Evolutionary conservation across 2,888 invertebrate species (phyloP).

Genomic region (Dicycla oo): DNA sequence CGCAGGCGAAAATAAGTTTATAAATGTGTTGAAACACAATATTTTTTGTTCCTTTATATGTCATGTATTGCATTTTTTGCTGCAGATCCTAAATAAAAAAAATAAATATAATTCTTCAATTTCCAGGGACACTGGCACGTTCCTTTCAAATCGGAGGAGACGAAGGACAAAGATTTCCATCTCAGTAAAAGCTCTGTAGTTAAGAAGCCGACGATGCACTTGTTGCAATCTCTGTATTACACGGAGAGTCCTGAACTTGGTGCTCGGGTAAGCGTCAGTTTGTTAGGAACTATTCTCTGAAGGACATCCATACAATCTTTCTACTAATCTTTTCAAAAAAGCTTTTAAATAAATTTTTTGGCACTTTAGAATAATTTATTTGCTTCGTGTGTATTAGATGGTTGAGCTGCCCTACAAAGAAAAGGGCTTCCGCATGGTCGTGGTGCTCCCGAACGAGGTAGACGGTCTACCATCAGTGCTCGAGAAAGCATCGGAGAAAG

Average conservation of each 20-base stretch:
- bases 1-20: neutral
- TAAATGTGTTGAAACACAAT: neutral
- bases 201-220: slow-evolving; percentile 76
- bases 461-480: slow-evolving; percentile 73
- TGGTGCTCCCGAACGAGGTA: slow-evolving; percentile 74
- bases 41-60: neutral
- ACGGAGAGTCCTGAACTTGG: slow-evolving; percentile 70
- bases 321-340: neutral
- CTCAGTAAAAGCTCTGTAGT: slow-evolving; percentile 65
- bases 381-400: slow-evolving; percentile 66
- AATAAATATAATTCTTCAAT: slow-evolving; percentile 8
- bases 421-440: slow-evolving; percentile 76
- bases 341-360: neutral
- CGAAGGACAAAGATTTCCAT: slow-evolving; percentile 74
- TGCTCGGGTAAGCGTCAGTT: slow-evolving; percentile 68
- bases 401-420: slow-evolving; percentile 80
- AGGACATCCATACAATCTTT: neutral
- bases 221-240: slow-evolving; percentile 70
- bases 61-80: slow-evolving; percentile 3
- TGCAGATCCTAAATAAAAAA: neutral
- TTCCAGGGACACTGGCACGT: slow-evolving; percentile 78
- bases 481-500: slow-evolving; percentile 71
- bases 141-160: slow-evolving; percentile 71
- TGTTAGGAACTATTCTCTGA: neutral
- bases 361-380: neutral